A percentile compares a stretch with the other conserved stretches of the same genome.
Evolutionary conservation across 2,888 invertebrate species (phyloP).

Genomic region (Protodeltote pygarga): DNA sequence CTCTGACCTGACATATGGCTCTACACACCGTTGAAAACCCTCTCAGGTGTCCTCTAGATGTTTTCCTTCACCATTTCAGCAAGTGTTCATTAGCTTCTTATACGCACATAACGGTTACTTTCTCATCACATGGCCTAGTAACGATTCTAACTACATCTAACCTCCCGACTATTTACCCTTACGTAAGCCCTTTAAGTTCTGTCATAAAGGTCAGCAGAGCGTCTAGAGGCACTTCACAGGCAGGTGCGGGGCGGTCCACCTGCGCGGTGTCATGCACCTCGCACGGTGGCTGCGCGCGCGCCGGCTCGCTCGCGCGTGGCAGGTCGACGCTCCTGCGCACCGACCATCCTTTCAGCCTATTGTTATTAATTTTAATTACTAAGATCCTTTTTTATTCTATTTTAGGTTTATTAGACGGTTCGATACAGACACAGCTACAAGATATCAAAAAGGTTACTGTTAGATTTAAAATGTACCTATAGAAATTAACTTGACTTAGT

Average conservation of each 20-base stretch:
- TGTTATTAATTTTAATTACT: slow-evolving; percentile 43
- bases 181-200: slow-evolving; percentile 31
- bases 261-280: slow-evolving; percentile 73
- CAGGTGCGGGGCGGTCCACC: slow-evolving; percentile 55
- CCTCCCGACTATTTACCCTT: slow-evolving; percentile 33
- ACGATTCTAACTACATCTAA: slow-evolving; percentile 20
- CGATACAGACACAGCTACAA: too few species aligned
- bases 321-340: slow-evolving; percentile 67
- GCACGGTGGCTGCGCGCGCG: slow-evolving; percentile 74
- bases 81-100: too few species aligned
- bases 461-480: too few species aligned
- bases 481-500: too few species aligned
- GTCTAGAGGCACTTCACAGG: slow-evolving; percentile 46
- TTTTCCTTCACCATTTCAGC: neutral
- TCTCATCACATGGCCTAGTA: neutral
- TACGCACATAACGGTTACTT: too few species aligned
- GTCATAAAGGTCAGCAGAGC: slow-evolving; percentile 59
- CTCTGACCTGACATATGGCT: too few species aligned
- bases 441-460: too few species aligned
- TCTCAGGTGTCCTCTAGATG: too few species aligned
- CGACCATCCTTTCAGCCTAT: slow-evolving; percentile 40
- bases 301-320: slow-evolving; percentile 65
- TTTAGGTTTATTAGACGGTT: slow-evolving; percentile 9
- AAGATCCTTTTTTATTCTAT: slow-evolving; percentile 30
- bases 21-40: too few species aligned